Evolutionary conservation across 35 echinoderm and acorn worm species (phyloP).

Genomic region (Diadema setosum): DNA sequence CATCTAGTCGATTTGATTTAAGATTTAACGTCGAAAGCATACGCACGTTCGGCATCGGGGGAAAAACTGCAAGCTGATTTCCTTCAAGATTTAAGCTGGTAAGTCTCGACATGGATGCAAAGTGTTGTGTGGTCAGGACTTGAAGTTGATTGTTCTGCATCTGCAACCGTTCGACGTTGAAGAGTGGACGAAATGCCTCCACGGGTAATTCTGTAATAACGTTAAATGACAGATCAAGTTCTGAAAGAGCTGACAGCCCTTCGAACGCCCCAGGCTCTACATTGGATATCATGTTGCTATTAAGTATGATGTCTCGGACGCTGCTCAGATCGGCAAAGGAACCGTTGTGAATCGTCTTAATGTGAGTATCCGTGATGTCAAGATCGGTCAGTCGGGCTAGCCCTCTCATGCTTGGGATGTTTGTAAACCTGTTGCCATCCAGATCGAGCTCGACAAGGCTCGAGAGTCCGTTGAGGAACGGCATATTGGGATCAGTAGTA

Average conservation of each 20-base stretch:
- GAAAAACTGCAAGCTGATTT: conserved; percentile 58
- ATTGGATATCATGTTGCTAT: conserved; percentile 53
- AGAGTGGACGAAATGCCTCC: conserved; percentile 10
- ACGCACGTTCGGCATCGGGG: conserved; percentile 20
- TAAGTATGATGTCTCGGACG: conserved; percentile 65
- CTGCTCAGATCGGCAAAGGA: conserved; percentile 41
- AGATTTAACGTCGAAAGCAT: conserved; percentile 35
- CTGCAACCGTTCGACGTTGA: conserved; percentile 53
- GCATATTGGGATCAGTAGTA: conserved; percentile 22
- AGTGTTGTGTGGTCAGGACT: conserved; percentile 30
- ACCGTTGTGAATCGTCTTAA: conserved; percentile 52
- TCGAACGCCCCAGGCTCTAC: conserved; percentile 60
- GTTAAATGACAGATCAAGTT: conserved; percentile 76
- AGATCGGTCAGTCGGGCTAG: conserved; percentile 57
- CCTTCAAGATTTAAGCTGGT: conserved; percentile 35
- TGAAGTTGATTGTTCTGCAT: conserved; percentile 69
- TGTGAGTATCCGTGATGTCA: conserved; percentile 80
- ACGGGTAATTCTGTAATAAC: conserved; percentile 32
- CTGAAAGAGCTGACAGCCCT: conserved; percentile 31
- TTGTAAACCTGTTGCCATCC: conserved; percentile 80
- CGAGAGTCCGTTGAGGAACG: conserved; percentile 44
- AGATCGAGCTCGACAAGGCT: conserved; percentile 67
- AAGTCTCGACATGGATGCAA: conserved; percentile 29
- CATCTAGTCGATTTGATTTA: conserved; percentile 55
- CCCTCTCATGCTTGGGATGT: conserved; percentile 58